Base-by-base conservation (phyloP, 2,888 invertebrate species). In the Amblyteles armatorius region DNA sequence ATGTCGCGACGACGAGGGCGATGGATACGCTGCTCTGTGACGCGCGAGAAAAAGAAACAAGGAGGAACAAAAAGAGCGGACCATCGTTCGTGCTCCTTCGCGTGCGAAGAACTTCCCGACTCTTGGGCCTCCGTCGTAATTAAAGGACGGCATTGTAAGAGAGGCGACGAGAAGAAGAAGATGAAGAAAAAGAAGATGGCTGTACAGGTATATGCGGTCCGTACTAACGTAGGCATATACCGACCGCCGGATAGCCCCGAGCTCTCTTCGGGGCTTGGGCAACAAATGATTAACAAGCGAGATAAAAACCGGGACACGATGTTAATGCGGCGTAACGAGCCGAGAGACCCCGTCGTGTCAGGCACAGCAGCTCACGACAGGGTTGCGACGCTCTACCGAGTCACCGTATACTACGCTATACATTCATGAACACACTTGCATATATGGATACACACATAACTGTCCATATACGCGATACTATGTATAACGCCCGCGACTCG, bases 301-400 rank as follows among this genome's bases (percentile, higher is more conserved):
- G 90, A 90, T 90, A 90, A 90, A 88, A 88, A 88, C 82, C 88
- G 86, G 86, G 88, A 90, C 90, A 90, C 88, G 90, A 90, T 89
- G 90, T 90, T 90, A 90, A 90, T 90, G 88, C 88, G 86, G 83
- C 88, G 89, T 90, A 89, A 90, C 90, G 90, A 89, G 89, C 86
- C 82, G 72, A 83, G 68, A 78, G 60, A 57, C 73, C 79, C 86
- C 86, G 83, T 88, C 86, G 84, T 84, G 82, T 88, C 83, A 84
- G 82, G 74, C 68, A 50, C 79, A 81, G 74, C 86, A 84, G 79
- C 79, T 57, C 78, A 60, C 76, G 52, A 79, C 36, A 73, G 67
- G 73, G 73, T 67, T 73, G 57, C 82, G 72, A 78, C 67, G 22
- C 40, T 72, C 78, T 67, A 26, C 29, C 50, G 73, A 73, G 72